Conservation (phyloP, 2,797 vertebrate species). For the Jordanella pulchra region DNA sequence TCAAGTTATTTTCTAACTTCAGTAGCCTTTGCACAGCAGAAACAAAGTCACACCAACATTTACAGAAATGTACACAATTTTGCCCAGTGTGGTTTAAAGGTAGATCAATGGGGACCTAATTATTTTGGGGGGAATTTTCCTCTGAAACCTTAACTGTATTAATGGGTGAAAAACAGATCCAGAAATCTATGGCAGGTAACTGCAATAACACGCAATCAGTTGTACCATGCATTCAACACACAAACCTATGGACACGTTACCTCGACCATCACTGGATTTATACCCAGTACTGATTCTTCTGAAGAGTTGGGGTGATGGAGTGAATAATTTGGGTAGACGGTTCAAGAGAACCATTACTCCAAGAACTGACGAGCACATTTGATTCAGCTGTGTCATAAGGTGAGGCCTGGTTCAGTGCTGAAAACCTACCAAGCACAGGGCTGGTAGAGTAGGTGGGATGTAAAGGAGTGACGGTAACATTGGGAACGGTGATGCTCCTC, state of each 20-base stretch:
- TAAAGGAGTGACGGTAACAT: constrained; percentile 86
- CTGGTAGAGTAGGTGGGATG: constrained; percentile 64
- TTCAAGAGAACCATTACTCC: constrained; percentile 79
- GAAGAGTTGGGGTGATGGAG: constrained; percentile 82
- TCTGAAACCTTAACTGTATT: neutral
- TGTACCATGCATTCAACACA: neutral
- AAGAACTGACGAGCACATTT: constrained; percentile 71
- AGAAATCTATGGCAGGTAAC: neutral
- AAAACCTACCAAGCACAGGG: constrained; percentile 52
- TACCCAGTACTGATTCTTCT: constrained; percentile 89
- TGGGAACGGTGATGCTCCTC: constrained; percentile 77
- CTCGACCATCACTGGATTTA: constrained; percentile 55
- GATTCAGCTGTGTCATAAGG: constrained; percentile 52
- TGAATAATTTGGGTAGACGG: constrained; percentile 79
- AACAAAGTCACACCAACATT: neutral
- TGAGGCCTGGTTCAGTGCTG: constrained; percentile 45
- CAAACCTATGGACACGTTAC: constrained; percentile 9
- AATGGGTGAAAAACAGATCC: neutral
- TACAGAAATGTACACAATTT: neutral
- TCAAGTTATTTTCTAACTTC: neutral
- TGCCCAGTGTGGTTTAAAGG: neutral
- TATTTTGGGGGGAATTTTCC: neutral
- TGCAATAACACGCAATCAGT: neutral
- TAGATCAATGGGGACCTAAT: neutral
- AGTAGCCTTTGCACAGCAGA: neutral